Conservation (phyloP, 1,140 invertebrate species). For the Drosophila repleta region DNA sequence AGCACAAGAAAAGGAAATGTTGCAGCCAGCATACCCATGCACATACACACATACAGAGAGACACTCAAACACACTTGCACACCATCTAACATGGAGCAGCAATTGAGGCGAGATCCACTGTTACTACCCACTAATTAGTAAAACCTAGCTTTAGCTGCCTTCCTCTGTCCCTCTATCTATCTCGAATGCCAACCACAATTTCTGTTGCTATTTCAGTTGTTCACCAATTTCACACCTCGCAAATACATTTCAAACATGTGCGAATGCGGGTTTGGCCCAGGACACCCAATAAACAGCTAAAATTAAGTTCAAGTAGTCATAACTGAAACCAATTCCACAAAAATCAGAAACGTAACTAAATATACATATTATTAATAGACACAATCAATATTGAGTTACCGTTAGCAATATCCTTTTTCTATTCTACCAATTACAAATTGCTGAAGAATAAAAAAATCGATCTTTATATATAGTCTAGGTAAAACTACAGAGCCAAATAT, state of each 20-base stretch:
- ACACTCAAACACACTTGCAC: background rate
- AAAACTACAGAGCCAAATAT: too few relatives aligned
- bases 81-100: constrained; percentile 6
- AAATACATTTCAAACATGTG: constrained; percentile 53
- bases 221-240: constrained; percentile 59
- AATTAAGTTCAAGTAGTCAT: background rate
- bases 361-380: too few relatives aligned
- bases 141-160: constrained; percentile 7
- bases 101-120: constrained; percentile 28
- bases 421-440: too few relatives aligned
- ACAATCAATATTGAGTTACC: too few relatives aligned
- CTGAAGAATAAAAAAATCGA: too few relatives aligned
- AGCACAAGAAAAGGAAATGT: constrained; percentile 40
- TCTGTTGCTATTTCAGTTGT: constrained; percentile 47
- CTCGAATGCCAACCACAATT: too few relatives aligned
- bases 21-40: background rate
- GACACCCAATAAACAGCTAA: background rate
- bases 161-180: background rate
- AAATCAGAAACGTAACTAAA: background rate
- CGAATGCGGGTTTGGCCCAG: constrained; percentile 2
- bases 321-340: background rate
- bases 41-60: background rate
- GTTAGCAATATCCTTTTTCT: too few relatives aligned
- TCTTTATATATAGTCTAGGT: too few relatives aligned
- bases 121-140: constrained; percentile 41